Evolutionary conservation across 2,888 invertebrate species (phyloP), one percentile per base, ranked within the genome.

Genomic region (Sphecodes monilicornis): DNA sequence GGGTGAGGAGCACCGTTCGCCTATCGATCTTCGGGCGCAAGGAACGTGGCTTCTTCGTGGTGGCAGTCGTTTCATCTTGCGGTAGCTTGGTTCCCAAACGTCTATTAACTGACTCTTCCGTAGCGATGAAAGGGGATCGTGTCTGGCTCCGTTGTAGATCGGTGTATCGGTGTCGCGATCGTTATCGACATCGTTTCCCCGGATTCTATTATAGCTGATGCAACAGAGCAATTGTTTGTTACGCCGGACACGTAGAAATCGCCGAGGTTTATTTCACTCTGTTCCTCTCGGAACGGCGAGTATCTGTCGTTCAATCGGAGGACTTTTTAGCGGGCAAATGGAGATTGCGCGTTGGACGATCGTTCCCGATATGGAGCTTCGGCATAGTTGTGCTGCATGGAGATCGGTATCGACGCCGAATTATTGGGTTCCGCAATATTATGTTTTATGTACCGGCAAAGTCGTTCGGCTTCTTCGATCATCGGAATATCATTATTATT

Each of bases 221-320:
- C 73, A 84, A 82, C 83, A 54, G 46, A 13, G 32, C 82, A 69
- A 84, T 84, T 84, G 83, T 84, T 84, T 74, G 76, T 77, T 82
- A 70, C 64, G 8, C 83, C 6, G 73, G 36, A 74, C 82, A 80
- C 82, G 82, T 82, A 64, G 75, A 46, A 70, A 80, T 74, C 60
- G 39, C 26, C 41, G 32, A 36, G 69, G 39, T 73, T 41, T 29
- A 16, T 32, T 68, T 66, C 66, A 10, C 36, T 66, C 66, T 36
- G 10, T 36, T 64, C 64, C 66, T 8, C 32, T 4, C 36, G n/a
- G n/a, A n/a, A n/a, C n/a, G 10, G 3, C 11, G 11, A 66, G 32
- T 66, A 36, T 66, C 18, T 66, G 32, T 66, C 66, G n/a, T 36
- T 36, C 22, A 1, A 66, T 36, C 22, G 22, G 36, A 36, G n/a